Evolutionary conservation across 2,888 invertebrate species (phyloP).

Genomic region (Caenorhabditis wallacei): DNA sequence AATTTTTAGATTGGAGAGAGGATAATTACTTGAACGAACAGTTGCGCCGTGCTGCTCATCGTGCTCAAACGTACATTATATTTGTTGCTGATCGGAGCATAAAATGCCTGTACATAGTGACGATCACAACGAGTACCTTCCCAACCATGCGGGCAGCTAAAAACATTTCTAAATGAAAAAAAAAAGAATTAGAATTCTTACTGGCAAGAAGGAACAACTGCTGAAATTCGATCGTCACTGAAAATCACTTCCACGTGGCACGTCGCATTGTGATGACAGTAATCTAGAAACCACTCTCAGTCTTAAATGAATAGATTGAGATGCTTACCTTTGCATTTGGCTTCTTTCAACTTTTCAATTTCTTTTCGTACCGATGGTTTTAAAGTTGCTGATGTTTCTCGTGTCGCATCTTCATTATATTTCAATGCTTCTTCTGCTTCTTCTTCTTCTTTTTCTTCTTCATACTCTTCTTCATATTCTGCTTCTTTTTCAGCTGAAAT

Average conservation of each 20-base stretch:
- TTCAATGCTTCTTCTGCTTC: conserved; percentile 54
- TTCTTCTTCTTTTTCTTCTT: conserved; percentile 44
- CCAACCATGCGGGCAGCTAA: conserved; percentile 62
- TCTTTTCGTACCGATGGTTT: conserved; percentile 47
- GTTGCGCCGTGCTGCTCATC: conserved; percentile 59
- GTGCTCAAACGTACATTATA: conserved; percentile 68
- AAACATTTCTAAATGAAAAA: not conserved
- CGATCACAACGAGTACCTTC: conserved; percentile 65
- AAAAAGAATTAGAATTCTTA: conserved; percentile 1
- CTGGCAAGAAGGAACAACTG: conserved; percentile 66
- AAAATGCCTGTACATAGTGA: conserved; percentile 63
- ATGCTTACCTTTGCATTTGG: conserved; percentile 49
- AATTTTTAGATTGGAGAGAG: conserved; percentile 13
- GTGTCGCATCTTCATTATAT: conserved; percentile 57
- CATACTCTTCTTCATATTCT: conserved; percentile 57
- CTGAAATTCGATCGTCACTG: conserved; percentile 38
- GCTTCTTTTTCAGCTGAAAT: conserved; percentile 54
- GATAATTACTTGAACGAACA: conserved; percentile 53
- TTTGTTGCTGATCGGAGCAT: conserved; percentile 59
- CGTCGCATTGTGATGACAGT: conserved; percentile 66
- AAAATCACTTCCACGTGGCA: conserved; percentile 63
- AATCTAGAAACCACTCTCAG: conserved; percentile 22
- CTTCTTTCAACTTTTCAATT: conserved; percentile 55
- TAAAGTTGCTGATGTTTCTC: conserved; percentile 26
- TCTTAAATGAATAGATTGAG: too few species aligned